Evolutionary conservation across 2,113 vertebrate species (phyloP).

Genomic region (Mobula hypostoma): DNA sequence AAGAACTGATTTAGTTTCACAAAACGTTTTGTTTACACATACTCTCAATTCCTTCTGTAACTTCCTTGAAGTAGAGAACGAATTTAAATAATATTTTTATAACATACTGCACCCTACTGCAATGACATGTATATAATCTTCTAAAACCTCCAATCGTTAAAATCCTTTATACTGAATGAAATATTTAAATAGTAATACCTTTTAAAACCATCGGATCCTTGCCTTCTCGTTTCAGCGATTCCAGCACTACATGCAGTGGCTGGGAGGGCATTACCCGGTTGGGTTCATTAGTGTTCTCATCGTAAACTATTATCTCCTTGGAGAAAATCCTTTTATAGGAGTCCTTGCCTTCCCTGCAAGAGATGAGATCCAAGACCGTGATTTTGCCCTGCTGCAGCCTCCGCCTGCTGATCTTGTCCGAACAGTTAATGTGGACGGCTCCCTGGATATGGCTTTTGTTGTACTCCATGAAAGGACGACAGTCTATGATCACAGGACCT

Average conservation of each 20-base stretch:
- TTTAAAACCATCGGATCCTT: constrained; percentile 91
- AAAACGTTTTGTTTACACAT: background rate
- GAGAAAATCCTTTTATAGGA: constrained; percentile 96
- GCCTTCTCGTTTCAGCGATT: constrained; percentile 92
- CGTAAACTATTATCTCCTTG: constrained; percentile 97
- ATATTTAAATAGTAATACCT: constrained; percentile 61
- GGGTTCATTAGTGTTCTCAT: constrained; percentile 88
- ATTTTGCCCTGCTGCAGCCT: constrained; percentile 97
- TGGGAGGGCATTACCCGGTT: constrained; percentile 80
- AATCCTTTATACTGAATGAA: background rate
- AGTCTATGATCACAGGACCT: constrained; percentile 90
- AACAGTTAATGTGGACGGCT: constrained; percentile 95
- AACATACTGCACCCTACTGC: background rate
- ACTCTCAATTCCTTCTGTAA: background rate
- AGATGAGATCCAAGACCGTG: constrained; percentile 94
- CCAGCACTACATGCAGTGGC: constrained; percentile 84
- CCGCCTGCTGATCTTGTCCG: constrained; percentile 93
- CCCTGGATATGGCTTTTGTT: constrained; percentile 96
- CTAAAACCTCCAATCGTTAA: background rate
- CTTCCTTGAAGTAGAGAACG: background rate
- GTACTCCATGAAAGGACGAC: constrained; percentile 94
- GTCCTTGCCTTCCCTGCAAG: constrained; percentile 88
- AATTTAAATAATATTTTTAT: background rate
- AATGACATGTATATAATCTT: background rate
- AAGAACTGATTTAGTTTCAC: background rate